A percentile compares a stretch with the other conserved stretches of the same genome.
phyloP scores from a whole-genome alignment of 2,113 vertebrate genomes.

The Eublepharis macularius region DNA sequence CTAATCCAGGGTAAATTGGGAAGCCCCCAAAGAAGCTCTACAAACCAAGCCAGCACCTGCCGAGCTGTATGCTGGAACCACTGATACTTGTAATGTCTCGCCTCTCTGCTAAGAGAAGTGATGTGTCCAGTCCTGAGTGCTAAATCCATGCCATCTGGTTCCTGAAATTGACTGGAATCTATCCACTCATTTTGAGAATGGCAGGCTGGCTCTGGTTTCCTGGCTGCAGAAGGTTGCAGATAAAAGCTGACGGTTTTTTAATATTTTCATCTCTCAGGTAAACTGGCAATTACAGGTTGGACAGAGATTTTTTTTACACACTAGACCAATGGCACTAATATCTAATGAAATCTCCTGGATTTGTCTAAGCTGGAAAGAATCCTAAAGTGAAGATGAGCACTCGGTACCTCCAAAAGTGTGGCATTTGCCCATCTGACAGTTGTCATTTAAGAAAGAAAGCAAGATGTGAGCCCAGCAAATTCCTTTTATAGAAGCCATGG shows the following conservation, averaged over 20 bases:
- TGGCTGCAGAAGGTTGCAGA: too few relatives aligned
- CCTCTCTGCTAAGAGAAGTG: not conserved
- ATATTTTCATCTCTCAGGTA: not conserved
- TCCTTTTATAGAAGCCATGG: not conserved
- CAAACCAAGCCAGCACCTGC: not conserved
- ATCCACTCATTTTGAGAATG: not conserved
- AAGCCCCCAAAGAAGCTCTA: not conserved
- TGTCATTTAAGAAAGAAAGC: not conserved
- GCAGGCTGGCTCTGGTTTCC: not conserved
- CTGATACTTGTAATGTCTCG: not conserved
- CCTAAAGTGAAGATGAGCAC: not conserved
- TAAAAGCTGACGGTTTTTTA: not conserved
- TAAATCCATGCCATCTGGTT: not conserved
- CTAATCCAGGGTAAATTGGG: not conserved
- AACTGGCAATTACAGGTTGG: not conserved
- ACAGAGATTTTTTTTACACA: not conserved
- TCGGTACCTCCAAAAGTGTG: not conserved
- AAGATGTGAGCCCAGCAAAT: not conserved
- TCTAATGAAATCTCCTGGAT: not conserved
- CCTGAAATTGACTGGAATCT: not conserved
- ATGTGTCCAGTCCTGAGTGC: not conserved
- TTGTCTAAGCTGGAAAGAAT: not conserved
- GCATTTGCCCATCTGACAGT: too few relatives aligned
- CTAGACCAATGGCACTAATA: too few relatives aligned
- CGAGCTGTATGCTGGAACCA: not conserved